Evolutionary conservation across 2,113 vertebrate species (phyloP).

Genomic region (Mesitornis unicolor): DNA sequence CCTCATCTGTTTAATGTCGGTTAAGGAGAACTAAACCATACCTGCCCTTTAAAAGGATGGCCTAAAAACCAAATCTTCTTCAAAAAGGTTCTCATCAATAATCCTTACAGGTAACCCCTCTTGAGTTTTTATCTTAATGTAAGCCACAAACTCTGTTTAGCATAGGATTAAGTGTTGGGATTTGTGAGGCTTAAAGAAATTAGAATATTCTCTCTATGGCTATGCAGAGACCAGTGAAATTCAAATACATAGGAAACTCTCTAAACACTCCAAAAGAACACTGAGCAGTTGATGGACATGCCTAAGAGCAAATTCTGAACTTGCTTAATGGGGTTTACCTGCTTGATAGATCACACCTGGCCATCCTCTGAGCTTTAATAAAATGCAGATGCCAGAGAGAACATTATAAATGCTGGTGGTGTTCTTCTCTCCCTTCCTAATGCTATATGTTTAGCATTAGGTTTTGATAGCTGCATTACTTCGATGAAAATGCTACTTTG

Average conservation of each 20-base stretch:
- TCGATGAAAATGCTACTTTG: neutral
- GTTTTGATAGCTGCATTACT: neutral
- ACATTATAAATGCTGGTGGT: neutral
- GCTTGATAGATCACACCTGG: neutral
- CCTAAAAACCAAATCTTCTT: neutral
- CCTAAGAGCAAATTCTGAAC: neutral
- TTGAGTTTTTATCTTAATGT: neutral
- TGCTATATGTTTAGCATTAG: neutral
- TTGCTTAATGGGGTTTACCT: neutral
- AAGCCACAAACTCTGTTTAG: neutral
- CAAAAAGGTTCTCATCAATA: neutral
- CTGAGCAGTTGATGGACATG: neutral
- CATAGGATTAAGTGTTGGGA: neutral
- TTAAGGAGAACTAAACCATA: neutral
- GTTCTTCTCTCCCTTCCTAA: fast-evolving
- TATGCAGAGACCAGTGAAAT: neutral
- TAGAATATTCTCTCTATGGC: neutral
- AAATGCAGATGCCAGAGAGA: neutral
- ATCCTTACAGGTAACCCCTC: neutral
- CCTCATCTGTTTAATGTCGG: neutral
- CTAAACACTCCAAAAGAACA: neutral
- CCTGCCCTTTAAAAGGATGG: neutral
- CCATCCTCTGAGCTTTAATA: neutral
- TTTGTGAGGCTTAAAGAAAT: neutral
- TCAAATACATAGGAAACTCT: neutral